phyloP scores from a whole-genome alignment of 2,888 invertebrate species.

The Azorinus chamasolen region DNA sequence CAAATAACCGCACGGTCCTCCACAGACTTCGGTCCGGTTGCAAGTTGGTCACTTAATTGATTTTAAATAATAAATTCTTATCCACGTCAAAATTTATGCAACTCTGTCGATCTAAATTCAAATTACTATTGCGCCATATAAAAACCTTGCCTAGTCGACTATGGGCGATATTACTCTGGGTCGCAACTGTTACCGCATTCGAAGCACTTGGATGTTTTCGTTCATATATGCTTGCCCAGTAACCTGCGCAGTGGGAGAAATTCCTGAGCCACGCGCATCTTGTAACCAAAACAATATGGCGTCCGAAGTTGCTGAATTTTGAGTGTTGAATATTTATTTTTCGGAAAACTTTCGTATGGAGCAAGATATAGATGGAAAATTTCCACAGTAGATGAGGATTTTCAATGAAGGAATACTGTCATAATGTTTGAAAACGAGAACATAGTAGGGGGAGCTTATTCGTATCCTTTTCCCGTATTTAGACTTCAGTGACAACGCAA shows the following conservation, averaged over 20 bases:
- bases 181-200: neutral
- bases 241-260: conserved; percentile 60
- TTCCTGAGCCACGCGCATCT: conserved; percentile 75
- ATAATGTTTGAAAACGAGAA: conserved; percentile 2
- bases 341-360: neutral
- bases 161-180: too few species aligned
- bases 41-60: too few species aligned
- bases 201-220: conserved; percentile 7
- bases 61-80: too few species aligned
- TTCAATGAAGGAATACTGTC: neutral
- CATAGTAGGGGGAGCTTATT: conserved; percentile 81
- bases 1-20: too few species aligned
- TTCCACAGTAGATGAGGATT: neutral
- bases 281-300: conserved; percentile 84
- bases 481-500: too few species aligned
- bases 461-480: conserved; percentile 76
- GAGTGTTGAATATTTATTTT: neutral
- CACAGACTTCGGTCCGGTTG: too few species aligned
- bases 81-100: too few species aligned
- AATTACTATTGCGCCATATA: too few species aligned
- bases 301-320: conserved; percentile 53
- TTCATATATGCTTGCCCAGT: neutral
- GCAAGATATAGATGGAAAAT: neutral
- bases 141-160: too few species aligned
- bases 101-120: too few species aligned